A percentile compares a stretch with the other conserved stretches of the same genome.
Evolutionary conservation across 64 coral and sea anemone species (phyloP).

Genomic region (Trachythela sp.): DNA sequence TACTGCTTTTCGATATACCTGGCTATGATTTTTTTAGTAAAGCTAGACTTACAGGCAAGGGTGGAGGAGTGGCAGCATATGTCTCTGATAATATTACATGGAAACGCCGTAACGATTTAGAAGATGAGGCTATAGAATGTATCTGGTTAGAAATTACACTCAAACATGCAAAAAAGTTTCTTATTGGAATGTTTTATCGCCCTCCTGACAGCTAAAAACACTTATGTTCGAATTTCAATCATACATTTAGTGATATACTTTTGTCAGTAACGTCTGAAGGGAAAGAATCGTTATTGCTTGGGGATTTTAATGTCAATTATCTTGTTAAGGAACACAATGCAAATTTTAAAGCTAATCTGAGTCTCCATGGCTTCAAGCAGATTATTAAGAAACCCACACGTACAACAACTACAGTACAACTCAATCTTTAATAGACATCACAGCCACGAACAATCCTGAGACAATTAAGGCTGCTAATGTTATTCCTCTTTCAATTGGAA

Average conservation of each 20-base stretch:
- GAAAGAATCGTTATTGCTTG: constrained; percentile 1
- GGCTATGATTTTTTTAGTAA: background rate
- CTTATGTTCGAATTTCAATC: background rate
- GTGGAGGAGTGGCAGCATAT: background rate
- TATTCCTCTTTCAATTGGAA: background rate
- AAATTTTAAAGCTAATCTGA: background rate
- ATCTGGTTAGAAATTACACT: background rate
- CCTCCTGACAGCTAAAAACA: background rate
- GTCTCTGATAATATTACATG: background rate
- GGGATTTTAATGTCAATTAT: constrained; percentile 34
- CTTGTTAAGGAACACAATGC: background rate
- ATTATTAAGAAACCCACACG: background rate
- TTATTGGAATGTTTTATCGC: background rate
- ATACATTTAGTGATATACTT: background rate
- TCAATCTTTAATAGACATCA: background rate
- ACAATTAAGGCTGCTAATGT: background rate
- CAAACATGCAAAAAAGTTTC: background rate
- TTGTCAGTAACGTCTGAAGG: constrained; percentile 6
- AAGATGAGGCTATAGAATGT: background rate
- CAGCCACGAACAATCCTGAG: background rate
- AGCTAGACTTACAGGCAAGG: background rate
- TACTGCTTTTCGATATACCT: background rate
- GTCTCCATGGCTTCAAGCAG: background rate
- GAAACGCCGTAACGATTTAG: background rate
- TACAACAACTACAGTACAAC: background rate